These are phyloP conservation scores for Trachelus tabidus DNA, from an alignment of 2,888 invertebrate genomes.

Conservation along the genomic window DNA sequence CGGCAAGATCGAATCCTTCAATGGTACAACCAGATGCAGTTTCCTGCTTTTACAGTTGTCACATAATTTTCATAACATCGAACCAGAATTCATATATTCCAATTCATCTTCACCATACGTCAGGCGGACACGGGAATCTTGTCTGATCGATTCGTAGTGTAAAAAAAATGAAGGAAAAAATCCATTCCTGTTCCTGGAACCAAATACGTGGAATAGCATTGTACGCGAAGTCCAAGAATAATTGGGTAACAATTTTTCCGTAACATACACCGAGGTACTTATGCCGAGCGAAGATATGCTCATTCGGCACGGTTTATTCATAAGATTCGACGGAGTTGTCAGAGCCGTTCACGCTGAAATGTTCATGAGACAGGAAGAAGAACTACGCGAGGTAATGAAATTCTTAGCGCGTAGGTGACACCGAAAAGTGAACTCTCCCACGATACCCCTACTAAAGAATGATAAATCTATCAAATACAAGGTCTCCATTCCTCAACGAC, in stretches of 20 bases:
- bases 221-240: background rate
- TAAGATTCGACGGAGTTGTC: background rate
- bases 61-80: background rate
- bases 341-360: background rate
- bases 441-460: slow-evolving; percentile 43
- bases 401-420: slow-evolving; percentile 21
- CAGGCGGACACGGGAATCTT: background rate
- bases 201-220: background rate
- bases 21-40: background rate
- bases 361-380: background rate
- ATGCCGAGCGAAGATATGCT: background rate
- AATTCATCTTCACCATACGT: background rate
- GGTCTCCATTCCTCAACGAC: background rate
- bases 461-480: background rate
- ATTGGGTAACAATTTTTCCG: background rate
- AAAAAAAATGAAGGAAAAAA: background rate
- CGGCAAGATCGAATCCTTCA: background rate
- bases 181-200: background rate
- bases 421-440: slow-evolving; percentile 58
- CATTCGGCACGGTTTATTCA: background rate
- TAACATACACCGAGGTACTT: background rate
- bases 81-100: background rate
- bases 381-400: slow-evolving; percentile 6
- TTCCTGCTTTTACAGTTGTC: background rate
- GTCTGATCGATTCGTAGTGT: background rate